phyloP scores from a whole-genome alignment of 2,888 invertebrate genomes.

The Eristalinus aeneus region DNA sequence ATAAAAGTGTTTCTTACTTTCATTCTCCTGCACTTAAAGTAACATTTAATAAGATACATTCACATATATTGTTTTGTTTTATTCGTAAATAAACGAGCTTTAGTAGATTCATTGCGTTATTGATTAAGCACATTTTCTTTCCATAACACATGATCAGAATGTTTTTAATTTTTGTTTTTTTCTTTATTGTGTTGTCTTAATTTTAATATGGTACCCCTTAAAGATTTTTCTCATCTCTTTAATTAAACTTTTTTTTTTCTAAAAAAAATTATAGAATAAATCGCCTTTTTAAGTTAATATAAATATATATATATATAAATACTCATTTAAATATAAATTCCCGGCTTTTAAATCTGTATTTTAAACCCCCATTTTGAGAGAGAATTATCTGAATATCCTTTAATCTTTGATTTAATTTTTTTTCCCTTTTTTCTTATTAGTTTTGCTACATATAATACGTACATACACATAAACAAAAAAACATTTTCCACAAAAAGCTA shows the following conservation, averaged over 20 bases:
- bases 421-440: constrained; percentile 12
- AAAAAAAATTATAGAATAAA: constrained; percentile 33
- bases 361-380: constrained; percentile 14
- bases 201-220: constrained; percentile 23
- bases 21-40: background rate
- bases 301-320: constrained; percentile 70
- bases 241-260: constrained; percentile 1
- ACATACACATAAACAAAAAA: constrained; percentile 16
- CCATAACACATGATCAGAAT: constrained; percentile 18
- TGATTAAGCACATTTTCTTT: constrained; percentile 18
- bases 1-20: background rate
- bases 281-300: constrained; percentile 52
- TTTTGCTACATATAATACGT: constrained; percentile 57
- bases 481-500: background rate
- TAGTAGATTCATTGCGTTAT: constrained; percentile 24
- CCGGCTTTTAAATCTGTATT: constrained; percentile 60
- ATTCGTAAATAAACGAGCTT: background rate
- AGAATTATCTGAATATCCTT: constrained; percentile 40
- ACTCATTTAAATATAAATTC: constrained; percentile 68
- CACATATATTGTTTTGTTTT: constrained; percentile 5
- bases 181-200: constrained; percentile 26
- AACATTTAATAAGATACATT: constrained; percentile 18
- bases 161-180: background rate
- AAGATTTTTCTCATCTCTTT: background rate
- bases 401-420: constrained; percentile 21